Evolutionary conservation across 2,888 invertebrate genomes (phyloP).

Genomic region (Cantharis nigra): DNA sequence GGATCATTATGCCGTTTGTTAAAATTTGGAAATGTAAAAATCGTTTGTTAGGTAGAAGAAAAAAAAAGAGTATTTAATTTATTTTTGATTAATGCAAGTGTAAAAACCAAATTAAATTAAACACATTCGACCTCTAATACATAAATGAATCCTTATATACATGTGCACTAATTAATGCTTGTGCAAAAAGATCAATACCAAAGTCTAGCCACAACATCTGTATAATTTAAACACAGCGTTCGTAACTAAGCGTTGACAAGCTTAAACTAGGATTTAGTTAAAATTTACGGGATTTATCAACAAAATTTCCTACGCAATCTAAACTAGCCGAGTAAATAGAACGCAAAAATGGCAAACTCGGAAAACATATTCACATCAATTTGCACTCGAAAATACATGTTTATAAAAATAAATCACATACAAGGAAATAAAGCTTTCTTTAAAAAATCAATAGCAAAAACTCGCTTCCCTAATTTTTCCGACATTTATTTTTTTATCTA

Average conservation of each 20-base stretch:
- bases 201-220: slow-evolving; percentile 5
- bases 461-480: too few species aligned
- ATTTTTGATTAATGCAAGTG: neutral
- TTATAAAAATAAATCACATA: neutral
- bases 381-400: neutral
- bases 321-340: neutral
- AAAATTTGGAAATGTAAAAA: neutral
- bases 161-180: slow-evolving; percentile 2
- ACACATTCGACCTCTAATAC: slow-evolving; percentile 1
- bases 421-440: neutral
- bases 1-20: neutral
- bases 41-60: neutral
- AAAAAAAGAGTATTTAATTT: neutral
- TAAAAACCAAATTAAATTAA: neutral
- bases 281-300: slow-evolving; percentile 1
- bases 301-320: neutral
- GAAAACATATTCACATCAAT: neutral
- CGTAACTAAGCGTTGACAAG: slow-evolving; percentile 4
- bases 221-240: neutral
- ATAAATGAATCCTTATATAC: neutral
- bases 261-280: slow-evolving; percentile 5
- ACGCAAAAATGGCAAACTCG: neutral
- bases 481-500: too few species aligned
- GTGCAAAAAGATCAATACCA: slow-evolving; percentile 11
- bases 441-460: neutral